Evolutionary conservation across 2,113 vertebrate species (phyloP).

Genomic region (Corythoichthys intestinalis): DNA sequence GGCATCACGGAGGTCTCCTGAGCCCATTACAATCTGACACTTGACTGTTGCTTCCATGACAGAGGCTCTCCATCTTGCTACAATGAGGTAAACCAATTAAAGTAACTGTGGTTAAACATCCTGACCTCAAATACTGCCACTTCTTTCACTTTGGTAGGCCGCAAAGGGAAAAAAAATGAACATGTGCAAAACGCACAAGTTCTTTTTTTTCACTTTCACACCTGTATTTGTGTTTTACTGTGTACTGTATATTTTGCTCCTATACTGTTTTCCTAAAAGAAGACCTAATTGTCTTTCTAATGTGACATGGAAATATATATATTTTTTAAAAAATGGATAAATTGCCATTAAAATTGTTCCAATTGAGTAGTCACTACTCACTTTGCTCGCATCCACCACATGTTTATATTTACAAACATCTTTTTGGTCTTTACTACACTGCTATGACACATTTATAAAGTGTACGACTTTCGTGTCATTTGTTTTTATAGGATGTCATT

Average conservation of each 20-base stretch:
- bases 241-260: constrained; percentile 12
- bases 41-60: constrained; percentile 44
- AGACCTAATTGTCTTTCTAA: too few species aligned
- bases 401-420: too few species aligned
- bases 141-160: constrained; percentile 43
- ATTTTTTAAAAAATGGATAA: too few species aligned
- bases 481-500: too few species aligned
- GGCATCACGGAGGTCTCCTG: too few species aligned
- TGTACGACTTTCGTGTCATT: too few species aligned
- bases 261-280: background rate
- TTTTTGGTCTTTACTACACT: too few species aligned
- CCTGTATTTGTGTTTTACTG: constrained; percentile 2
- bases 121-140: constrained; percentile 57
- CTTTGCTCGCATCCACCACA: too few species aligned
- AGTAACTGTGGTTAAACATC: constrained; percentile 44
- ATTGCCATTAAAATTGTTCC: too few species aligned
- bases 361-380: too few species aligned
- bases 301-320: too few species aligned
- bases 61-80: constrained; percentile 63
- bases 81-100: constrained; percentile 60
- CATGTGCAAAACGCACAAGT: background rate
- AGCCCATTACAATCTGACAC: constrained; percentile 14
- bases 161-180: constrained; percentile 23
- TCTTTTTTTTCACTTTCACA: constrained; percentile 1
- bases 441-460: too few species aligned